Base-by-base conservation (phyloP, 2,888 invertebrate genomes). In the Chorisops tibialis region DNA sequence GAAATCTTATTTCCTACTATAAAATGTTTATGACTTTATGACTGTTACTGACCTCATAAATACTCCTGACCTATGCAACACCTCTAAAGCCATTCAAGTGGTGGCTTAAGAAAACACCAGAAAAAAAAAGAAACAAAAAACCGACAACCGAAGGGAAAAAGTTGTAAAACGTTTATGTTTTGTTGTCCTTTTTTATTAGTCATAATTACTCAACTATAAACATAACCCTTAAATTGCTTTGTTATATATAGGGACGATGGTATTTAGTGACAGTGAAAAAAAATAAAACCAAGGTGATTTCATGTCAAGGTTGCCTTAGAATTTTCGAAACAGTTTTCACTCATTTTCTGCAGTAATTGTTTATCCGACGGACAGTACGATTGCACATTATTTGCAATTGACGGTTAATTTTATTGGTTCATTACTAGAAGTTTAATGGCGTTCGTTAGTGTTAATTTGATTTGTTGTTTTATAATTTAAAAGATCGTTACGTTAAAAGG, bases 1-100 rank as follows among this genome's bases (percentile, higher is more conserved):
- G 54, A 39, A 50, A 22, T 63, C 56, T 63, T 63, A 56, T 59
- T 60, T 60, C 49, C 19, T 38, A 49, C 60, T 63, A 60, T 63
- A 59, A 63, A 63, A 50, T 35, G 18, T 63, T 63, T 63, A 63
- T 63, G 63, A 39, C 37, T 61, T 61, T 63, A 63, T 63, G 63
- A 51, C 50, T 58, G 58, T 63, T 63, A 63, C 61, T 61, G 56
- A 63, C 50, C 49, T 63, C 63, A 58, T 63, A 63, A 63, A 61
- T 38, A 38, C 14, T 50, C 49, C 50, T 59, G 59, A 59, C 41
- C 41, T 49, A 49, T 49, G 16, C n/a, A 59, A 59, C 47, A 52
- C 39, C 52, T 52, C 19, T 14, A 21, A 38, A 16, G 35, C 14
- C 50, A 50, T n/a, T 14, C 35, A 18, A n/a, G 18, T 21, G 30